These are phyloP conservation scores for Cotesia congregata DNA, from an alignment of 2,888 invertebrate genomes.

Conservation along the genomic window DNA sequence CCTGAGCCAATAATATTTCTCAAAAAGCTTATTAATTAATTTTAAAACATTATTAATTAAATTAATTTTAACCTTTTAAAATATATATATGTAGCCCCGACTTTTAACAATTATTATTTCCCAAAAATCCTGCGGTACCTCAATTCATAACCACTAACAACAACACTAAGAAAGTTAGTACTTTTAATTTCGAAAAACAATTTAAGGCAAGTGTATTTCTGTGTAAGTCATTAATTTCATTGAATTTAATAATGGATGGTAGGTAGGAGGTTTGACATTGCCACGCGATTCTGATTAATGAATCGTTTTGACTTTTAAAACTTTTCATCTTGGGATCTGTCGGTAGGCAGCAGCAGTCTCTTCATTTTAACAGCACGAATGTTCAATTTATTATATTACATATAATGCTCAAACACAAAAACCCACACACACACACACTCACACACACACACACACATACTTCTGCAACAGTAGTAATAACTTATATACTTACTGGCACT, in stretches of 20 bases:
- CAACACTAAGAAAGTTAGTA: neutral
- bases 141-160: neutral
- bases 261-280: slow-evolving; percentile 39
- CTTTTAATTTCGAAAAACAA: neutral
- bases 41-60: too few relatives aligned
- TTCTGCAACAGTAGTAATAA: neutral
- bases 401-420: neutral
- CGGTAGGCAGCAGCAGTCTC: neutral
- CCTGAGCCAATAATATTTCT: too few relatives aligned
- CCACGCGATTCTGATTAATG: slow-evolving; percentile 65
- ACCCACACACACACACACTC: neutral
- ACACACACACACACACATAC: too few relatives aligned
- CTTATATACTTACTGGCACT: slow-evolving; percentile 15
- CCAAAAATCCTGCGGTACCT: too few relatives aligned
- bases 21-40: too few relatives aligned
- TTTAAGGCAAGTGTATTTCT: slow-evolving; percentile 69
- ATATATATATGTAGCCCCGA: too few relatives aligned
- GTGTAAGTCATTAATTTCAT: slow-evolving; percentile 71
- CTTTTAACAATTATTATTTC: too few relatives aligned
- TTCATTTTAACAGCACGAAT: slow-evolving; percentile 17
- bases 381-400: slow-evolving; percentile 21
- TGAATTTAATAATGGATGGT: slow-evolving; percentile 65
- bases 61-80: too few relatives aligned
- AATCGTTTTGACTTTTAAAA: slow-evolving; percentile 60
- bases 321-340: neutral